Percentiles rank a stretch among this genome's conserved stretches.
These are phyloP conservation scores for Trichogramma evanescens DNA, from an alignment of 2,888 invertebrate species.

Conservation along the genomic window DNA sequence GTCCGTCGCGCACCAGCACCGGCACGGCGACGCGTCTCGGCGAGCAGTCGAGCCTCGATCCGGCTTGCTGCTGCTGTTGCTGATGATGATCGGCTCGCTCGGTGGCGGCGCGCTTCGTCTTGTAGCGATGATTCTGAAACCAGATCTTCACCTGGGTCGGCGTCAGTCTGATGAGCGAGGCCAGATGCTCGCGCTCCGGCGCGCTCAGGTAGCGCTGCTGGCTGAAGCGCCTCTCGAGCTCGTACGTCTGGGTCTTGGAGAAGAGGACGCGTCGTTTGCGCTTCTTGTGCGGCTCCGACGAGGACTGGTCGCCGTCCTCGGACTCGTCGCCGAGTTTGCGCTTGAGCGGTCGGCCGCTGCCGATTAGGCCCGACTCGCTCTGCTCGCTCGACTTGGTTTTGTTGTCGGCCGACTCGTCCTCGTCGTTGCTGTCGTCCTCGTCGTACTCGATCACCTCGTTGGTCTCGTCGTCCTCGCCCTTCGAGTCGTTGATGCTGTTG, in stretches of 20 bases:
- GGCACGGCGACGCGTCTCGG: constrained; percentile 91
- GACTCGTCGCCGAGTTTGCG: constrained; percentile 26
- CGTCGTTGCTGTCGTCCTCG: constrained; percentile 23
- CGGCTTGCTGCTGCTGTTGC: constrained; percentile 50
- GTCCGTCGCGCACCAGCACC: constrained; percentile 88
- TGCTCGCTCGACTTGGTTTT: constrained; percentile 16
- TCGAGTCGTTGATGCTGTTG: constrained; percentile 39
- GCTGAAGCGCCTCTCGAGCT: constrained; percentile 87
- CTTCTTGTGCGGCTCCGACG: constrained; percentile 61
- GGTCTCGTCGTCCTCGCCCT: constrained; percentile 50
- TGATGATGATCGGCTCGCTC: constrained; percentile 70
- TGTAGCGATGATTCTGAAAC: constrained; percentile 98
- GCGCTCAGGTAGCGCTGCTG: constrained; percentile 96
- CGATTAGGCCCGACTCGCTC: constrained; percentile 8
- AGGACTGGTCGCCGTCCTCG: constrained; percentile 20
- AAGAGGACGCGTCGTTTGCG: constrained; percentile 94
- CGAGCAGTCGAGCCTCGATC: constrained; percentile 61
- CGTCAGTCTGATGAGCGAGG: constrained; percentile 87
- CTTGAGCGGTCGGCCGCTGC: constrained; percentile 2
- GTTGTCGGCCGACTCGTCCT: constrained; percentile 18
- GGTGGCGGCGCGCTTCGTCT: constrained; percentile 94
- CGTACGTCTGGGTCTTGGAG: constrained; percentile 95
- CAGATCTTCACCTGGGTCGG: constrained; percentile 98
- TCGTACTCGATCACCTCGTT: constrained; percentile 54
- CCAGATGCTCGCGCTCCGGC: constrained; percentile 94